Conservation (phyloP, 2,797 vertebrate genomes). For the Zenarchopterus dispar region DNA sequence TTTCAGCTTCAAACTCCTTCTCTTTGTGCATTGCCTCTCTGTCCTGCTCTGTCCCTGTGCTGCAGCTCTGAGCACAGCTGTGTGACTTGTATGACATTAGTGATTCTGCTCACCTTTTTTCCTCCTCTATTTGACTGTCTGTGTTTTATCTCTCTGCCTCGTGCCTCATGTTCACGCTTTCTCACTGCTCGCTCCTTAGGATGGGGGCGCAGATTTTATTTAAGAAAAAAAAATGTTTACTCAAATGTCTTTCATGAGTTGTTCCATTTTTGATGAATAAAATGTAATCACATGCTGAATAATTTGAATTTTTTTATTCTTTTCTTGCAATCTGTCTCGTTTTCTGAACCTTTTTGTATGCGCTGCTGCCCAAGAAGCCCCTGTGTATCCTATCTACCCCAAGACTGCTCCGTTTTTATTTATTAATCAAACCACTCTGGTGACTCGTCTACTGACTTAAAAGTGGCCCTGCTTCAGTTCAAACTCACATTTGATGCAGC, state of each 20-base stretch:
- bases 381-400: slow-evolving; percentile 58
- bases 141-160: slow-evolving; percentile 64
- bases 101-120: slow-evolving; percentile 68
- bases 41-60: slow-evolving; percentile 61
- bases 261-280: slow-evolving; percentile 56
- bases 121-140: slow-evolving; percentile 60
- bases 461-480: slow-evolving; percentile 45
- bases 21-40: slow-evolving; percentile 60
- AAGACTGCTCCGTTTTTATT: slow-evolving; percentile 58
- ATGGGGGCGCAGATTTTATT: slow-evolving; percentile 43
- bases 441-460: slow-evolving; percentile 44
- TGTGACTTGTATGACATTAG: slow-evolving; percentile 73
- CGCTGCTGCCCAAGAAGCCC: slow-evolving; percentile 48
- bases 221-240: slow-evolving; percentile 55
- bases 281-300: slow-evolving; percentile 61
- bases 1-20: slow-evolving; percentile 66
- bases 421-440: slow-evolving; percentile 39
- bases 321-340: slow-evolving; percentile 54
- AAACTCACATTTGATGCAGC: slow-evolving; percentile 45
- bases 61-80: slow-evolving; percentile 65
- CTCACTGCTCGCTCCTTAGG: slow-evolving; percentile 52
- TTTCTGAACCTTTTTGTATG: slow-evolving; percentile 50
- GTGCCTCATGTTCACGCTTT: slow-evolving; percentile 58
- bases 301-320: slow-evolving; percentile 57
- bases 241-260: slow-evolving; percentile 56